Base-by-base conservation (phyloP, 2,113 vertebrate species). In the Cryptomyrus ogoouensis region DNA sequence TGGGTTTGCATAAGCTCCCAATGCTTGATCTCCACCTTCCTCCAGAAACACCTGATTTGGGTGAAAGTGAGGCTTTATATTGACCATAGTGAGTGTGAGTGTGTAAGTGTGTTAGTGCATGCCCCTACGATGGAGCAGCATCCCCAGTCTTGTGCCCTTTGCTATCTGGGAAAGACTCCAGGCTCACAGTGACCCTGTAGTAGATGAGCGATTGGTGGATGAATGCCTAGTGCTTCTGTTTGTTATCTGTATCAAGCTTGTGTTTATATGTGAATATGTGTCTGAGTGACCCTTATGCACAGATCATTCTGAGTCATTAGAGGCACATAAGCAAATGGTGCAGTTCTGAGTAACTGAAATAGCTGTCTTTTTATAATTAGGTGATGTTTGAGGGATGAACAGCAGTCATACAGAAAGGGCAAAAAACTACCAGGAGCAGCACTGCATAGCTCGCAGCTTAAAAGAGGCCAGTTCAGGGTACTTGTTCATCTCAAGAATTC, bases 321-420 rank as follows among this genome's bases (percentile, higher is more conserved):
- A 83, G 83, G 35, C 24, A 70, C 90, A 85, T 35, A n/a, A 87
- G 15, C 49, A 53, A 87, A 87, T 49, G 49, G 27, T 92, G 88
- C 83, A 49, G 88, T 58, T 66, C 89, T 58, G 74, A 53, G 89
- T 90, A 90, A 85, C 85, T 85, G 77, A 94, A 93, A 94, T 92
- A 93, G 50, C 0, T 92, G 92, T 92, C 93, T 92, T 94, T 95
- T 94, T 27, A 86, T 89, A 0, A 46, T 88, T 88, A 35, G 10
- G 42, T 77, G 92, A 92, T 90, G 92, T 94, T 92, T 94, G 92
- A 92, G 74, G 89, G 86, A 62, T 44, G 47, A 89, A 91, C 90
- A 86, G 39, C 86, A 84, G 84, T 85, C 89, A 49, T 89, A 70
- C 77, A 91, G 77, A 44, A 44, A 92, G 90, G 90, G 15, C 88